Evolutionary conservation across 2,797 vertebrate species (phyloP).

Genomic region (Dallia pectoralis): DNA sequence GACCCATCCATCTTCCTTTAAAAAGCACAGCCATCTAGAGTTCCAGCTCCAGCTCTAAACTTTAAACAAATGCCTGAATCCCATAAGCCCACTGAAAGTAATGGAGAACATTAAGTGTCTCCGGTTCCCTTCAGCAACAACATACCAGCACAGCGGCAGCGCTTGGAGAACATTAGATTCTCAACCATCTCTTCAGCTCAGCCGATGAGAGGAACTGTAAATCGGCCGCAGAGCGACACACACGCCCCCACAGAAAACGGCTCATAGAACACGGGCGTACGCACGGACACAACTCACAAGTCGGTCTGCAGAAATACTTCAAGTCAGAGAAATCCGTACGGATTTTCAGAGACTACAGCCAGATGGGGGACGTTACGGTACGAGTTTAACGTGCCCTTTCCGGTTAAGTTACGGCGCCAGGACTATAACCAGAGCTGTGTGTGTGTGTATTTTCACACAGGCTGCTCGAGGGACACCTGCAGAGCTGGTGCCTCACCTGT

Average conservation of each 20-base stretch:
- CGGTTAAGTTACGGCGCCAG: constrained; percentile 7
- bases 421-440: constrained; percentile 24
- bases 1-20: not conserved
- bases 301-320: no score
- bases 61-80: not conserved
- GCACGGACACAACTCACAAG: constrained; percentile 26
- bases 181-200: constrained; percentile 40
- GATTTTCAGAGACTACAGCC: not conserved
- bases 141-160: constrained; percentile 1
- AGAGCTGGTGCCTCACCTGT: constrained; percentile 36
- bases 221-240: constrained; percentile 37
- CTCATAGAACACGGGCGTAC: constrained; percentile 48
- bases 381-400: not conserved
- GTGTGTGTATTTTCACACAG: constrained; percentile 29
- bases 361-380: not conserved
- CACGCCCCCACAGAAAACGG: constrained; percentile 56
- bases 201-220: constrained; percentile 29
- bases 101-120: not conserved
- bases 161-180: constrained; percentile 16
- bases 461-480: constrained; percentile 20
- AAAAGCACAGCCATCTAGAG: not conserved
- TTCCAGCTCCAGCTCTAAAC: not conserved
- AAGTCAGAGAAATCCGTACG: not conserved
- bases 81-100: not conserved
- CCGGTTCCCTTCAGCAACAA: constrained; percentile 6